Base-by-base conservation (phyloP, 2,888 invertebrate genomes). In the Allolobophora icterica region DNA sequence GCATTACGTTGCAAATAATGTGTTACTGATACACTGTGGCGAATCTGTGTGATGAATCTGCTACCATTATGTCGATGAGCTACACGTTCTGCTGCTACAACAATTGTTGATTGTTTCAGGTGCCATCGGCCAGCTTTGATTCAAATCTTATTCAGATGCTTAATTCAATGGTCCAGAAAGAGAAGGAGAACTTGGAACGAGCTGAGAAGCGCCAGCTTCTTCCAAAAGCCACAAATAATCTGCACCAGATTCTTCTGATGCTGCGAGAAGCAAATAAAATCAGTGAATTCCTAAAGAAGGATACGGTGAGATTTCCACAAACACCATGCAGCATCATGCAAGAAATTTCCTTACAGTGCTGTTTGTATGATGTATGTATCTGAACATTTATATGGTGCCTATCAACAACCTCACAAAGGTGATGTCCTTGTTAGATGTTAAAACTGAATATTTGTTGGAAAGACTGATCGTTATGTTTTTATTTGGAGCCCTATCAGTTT, bases 231-330 rank as follows among this genome's bases (percentile, higher is more conserved):
- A 87, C 87, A 35, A 38, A 87, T 38, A 87, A 93, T 93, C 34
- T 91, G 87, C 90, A 91, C 89, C 42, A 94, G 90, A 93, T 94
- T 38, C 94, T 94, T 0, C 92, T 95, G 71, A 93, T 94, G 87
- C 92, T 95, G 21, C 91, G 94, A 45, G 95, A 95, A 92, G 95
- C 95, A 30, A 95, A 95, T 93, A 95, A 94, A 92, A 95, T 95
- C 90, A 94, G 94, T 91, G 94, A 94, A 91, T 93, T 94, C 89
- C 92, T 95, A 33, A 94, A 94, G 91, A 94, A 94, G 91, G 92
- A 94, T 91, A 93, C 94, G 92, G 95, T 95, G 92, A 93, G 94
- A 92, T 33, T 45, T 58, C 6, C 1, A 21, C 8, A 0, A 71
- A 11, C n/a, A n/a, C 52, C 24, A 52, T 3, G 4, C 52, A 24